Evolutionary conservation across 2,888 invertebrate genomes (phyloP).

Genomic region (Bombyx huttoni): DNA sequence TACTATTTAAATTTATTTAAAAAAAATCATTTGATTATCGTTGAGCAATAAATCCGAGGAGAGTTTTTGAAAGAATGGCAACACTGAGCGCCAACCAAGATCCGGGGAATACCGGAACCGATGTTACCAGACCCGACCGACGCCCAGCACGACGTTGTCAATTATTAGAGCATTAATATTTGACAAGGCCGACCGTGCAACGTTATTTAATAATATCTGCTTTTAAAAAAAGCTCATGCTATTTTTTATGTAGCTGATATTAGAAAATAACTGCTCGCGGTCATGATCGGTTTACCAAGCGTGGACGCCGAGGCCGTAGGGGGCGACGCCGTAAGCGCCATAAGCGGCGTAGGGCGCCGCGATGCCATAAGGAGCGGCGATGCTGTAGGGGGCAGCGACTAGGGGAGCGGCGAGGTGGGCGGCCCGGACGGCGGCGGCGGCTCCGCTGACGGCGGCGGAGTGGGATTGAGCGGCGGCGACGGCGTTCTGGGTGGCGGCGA

Average conservation of each 20-base stretch:
- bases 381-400: slow-evolving; percentile 13
- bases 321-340: slow-evolving; percentile 16
- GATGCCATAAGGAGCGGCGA: slow-evolving; percentile 12
- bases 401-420: slow-evolving; percentile 18
- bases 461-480: slow-evolving; percentile 61
- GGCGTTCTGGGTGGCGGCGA: slow-evolving; percentile 52
- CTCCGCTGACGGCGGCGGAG: slow-evolving; percentile 48
- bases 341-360: slow-evolving; percentile 10
- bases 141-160: slow-evolving; percentile 9
- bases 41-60: slow-evolving; percentile 30
- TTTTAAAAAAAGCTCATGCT: slow-evolving; percentile 1
- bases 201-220: slow-evolving; percentile 10
- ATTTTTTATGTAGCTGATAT: slow-evolving; percentile 5
- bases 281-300: slow-evolving; percentile 41
- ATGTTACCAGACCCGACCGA: slow-evolving; percentile 23
- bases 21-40: slow-evolving; percentile 37
- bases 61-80: slow-evolving; percentile 15
- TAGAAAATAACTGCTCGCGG: slow-evolving; percentile 8
- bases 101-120: slow-evolving; percentile 18
- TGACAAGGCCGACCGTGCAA: slow-evolving; percentile 14
- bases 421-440: slow-evolving; percentile 24
- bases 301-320: slow-evolving; percentile 18
- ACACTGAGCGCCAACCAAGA: slow-evolving; percentile 15
- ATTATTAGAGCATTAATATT: slow-evolving; percentile 8
- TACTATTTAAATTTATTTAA: slow-evolving; percentile 45